Conservation (phyloP, 2,113 vertebrate species). For the Nettapus auritus region DNA sequence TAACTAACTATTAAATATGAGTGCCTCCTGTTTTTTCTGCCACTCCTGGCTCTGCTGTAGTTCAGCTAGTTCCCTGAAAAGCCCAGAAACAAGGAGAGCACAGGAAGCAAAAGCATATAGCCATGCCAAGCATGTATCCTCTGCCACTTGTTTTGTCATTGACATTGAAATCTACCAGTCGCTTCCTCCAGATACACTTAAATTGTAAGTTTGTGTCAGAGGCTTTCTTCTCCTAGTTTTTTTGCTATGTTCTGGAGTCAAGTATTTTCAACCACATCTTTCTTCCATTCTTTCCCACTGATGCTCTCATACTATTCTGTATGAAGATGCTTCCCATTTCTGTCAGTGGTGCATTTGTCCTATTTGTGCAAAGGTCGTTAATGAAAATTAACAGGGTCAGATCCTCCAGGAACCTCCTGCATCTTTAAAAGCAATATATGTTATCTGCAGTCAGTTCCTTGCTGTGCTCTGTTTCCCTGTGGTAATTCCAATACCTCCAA, state of each 20-base stretch:
- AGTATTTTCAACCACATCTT: background rate
- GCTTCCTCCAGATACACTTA: background rate
- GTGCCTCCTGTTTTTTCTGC: background rate
- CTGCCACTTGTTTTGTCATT: background rate
- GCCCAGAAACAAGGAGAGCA: background rate
- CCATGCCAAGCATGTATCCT: background rate
- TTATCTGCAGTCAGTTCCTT: background rate
- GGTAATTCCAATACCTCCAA: background rate
- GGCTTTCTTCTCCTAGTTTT: background rate
- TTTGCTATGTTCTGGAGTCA: background rate
- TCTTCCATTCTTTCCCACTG: background rate
- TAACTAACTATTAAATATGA: background rate
- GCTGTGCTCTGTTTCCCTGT: background rate
- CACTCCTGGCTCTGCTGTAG: background rate
- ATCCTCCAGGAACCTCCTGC: background rate
- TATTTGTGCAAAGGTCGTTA: background rate
- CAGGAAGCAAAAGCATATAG: background rate
- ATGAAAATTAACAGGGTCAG: background rate
- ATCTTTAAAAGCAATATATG: background rate
- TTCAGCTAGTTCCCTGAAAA: background rate
- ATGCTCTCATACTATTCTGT: background rate
- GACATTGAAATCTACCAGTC: background rate
- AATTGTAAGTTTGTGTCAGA: background rate
- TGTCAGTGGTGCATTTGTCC: background rate
- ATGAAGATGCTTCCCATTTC: background rate